Evolutionary conservation across 1,140 invertebrate genomes (phyloP).

Genomic region (Zaprionus capensis): DNA sequence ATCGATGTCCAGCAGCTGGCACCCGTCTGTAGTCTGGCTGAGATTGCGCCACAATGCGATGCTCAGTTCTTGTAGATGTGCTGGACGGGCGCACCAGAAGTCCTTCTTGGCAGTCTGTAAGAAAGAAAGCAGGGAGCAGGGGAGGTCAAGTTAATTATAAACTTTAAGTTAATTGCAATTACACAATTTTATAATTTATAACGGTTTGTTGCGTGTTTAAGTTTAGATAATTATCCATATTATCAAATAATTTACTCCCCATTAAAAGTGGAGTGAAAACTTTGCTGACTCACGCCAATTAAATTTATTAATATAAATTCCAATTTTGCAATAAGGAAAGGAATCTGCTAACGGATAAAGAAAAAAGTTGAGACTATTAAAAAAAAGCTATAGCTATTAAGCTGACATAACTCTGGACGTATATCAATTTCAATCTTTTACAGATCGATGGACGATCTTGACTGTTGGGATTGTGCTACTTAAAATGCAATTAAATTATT

Average conservation of each 20-base stretch:
- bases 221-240: neutral
- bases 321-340: neutral
- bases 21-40: slow-evolving; percentile 85
- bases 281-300: neutral
- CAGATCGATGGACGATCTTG: neutral
- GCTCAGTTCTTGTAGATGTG: slow-evolving; percentile 84
- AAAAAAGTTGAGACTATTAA: neutral
- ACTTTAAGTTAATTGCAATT: neutral
- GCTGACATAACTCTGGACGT: neutral
- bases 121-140: neutral
- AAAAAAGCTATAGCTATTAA: neutral
- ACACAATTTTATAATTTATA: neutral
- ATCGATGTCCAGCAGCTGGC: slow-evolving; percentile 83
- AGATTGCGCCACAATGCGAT: slow-evolving; percentile 86
- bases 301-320: slow-evolving; percentile 5
- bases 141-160: neutral
- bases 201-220: neutral
- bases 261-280: neutral
- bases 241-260: slow-evolving; percentile 3
- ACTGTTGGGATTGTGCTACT: neutral
- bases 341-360: neutral
- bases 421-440: neutral
- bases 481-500: neutral
- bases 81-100: slow-evolving; percentile 87
- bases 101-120: slow-evolving; percentile 86